A percentile compares a stretch with the other conserved stretches of the same genome.
Conservation (phyloP, 2,888 invertebrate species). For the Fissipunctia ypsillon region DNA sequence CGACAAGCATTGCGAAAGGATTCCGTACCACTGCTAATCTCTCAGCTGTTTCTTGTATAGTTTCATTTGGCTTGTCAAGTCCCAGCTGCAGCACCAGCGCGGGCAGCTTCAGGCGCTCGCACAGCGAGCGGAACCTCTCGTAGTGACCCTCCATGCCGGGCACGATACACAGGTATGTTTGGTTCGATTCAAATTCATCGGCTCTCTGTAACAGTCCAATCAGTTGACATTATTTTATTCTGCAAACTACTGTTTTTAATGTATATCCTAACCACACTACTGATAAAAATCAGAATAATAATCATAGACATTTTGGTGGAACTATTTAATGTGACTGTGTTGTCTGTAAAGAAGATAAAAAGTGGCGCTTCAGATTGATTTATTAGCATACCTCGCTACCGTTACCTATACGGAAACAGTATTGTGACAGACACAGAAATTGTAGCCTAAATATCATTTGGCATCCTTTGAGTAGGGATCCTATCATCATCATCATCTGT, state of each 20-base stretch:
- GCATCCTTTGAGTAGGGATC: neutral
- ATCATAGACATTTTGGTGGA: neutral
- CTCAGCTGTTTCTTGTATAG: slow-evolving; percentile 70
- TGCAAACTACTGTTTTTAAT: neutral
- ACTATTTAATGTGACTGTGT: neutral
- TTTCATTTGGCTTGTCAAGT: slow-evolving; percentile 70
- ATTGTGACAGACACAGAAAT: neutral
- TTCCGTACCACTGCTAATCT: slow-evolving; percentile 71
- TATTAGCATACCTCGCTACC: neutral
- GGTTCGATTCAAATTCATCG: slow-evolving; percentile 31
- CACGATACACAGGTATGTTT: slow-evolving; percentile 68
- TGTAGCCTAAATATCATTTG: neutral
- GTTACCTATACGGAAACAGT: neutral
- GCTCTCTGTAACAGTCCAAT: slow-evolving; percentile 21
- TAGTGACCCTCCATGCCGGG: slow-evolving; percentile 78
- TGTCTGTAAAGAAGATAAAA: neutral
- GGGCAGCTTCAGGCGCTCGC: slow-evolving; percentile 73
- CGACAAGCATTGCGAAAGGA: neutral
- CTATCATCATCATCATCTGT: neutral
- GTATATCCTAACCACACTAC: too few relatives aligned
- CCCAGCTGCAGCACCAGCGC: slow-evolving; percentile 75
- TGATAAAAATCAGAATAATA: neutral
- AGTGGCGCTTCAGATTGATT: too few relatives aligned
- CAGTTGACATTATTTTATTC: neutral
- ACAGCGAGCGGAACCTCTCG: slow-evolving; percentile 68